phyloP scores from a whole-genome alignment of 1,140 invertebrate genomes.

The honey bee (Apis mellifera) region DNA sequence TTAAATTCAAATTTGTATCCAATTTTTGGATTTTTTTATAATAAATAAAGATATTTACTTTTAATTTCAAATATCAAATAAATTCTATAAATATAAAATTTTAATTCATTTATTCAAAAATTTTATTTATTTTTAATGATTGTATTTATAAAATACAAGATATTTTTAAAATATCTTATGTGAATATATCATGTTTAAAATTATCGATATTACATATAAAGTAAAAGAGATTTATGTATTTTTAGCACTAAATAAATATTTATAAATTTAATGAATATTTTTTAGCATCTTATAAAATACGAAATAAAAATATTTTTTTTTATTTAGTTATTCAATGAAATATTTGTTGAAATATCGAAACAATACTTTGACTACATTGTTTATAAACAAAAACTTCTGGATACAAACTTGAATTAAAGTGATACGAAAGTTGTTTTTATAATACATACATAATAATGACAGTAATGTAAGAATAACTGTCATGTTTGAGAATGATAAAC shows the following conservation, averaged over 20 bases:
- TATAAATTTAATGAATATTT: slow-evolving; percentile 2
- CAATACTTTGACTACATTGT: background rate
- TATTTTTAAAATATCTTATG: background rate
- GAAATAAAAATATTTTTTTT: background rate
- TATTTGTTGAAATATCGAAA: background rate
- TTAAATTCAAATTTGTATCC: slow-evolving; percentile 56
- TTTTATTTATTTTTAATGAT: background rate
- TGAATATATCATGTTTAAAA: background rate
- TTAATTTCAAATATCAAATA: slow-evolving; percentile 1
- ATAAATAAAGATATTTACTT: slow-evolving; percentile 2
- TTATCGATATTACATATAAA: background rate
- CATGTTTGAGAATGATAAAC: slow-evolving; percentile 20
- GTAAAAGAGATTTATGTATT: background rate
- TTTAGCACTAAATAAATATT: slow-evolving; percentile 12
- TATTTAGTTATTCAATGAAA: background rate
- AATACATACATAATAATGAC: slow-evolving; percentile 43
- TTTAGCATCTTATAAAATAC: background rate
- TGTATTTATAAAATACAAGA: background rate
- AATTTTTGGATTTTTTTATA: slow-evolving; percentile 35
- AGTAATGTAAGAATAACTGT: slow-evolving; percentile 24
- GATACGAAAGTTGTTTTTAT: slow-evolving; percentile 37
- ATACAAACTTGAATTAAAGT: slow-evolving; percentile 54
- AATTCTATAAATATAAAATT: slow-evolving; percentile 7
- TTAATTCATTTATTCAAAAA: background rate
- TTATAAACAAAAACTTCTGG: slow-evolving; percentile 37